Conservation (phyloP, 1,140 invertebrate species). For the Papilio dardanus region DNA sequence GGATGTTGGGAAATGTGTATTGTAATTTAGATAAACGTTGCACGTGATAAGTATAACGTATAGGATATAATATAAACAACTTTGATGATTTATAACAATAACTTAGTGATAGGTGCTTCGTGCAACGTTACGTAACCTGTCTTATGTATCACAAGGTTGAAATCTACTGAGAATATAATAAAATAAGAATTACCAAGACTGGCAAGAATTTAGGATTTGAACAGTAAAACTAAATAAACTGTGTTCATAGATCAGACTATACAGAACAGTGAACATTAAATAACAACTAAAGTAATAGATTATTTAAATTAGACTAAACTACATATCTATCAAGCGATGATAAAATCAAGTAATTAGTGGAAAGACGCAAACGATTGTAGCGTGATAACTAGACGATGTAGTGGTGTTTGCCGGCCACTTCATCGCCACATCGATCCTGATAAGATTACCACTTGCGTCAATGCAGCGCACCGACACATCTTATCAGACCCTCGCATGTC, state of each 20-base stretch:
- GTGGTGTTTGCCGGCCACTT: constrained; percentile 46
- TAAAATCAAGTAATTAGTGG: constrained; percentile 7
- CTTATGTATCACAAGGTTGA: too few species aligned
- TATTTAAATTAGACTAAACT: background rate
- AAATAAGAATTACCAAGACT: too few species aligned
- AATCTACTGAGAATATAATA: too few species aligned
- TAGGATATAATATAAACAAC: background rate
- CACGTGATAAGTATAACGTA: background rate
- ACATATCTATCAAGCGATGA: background rate
- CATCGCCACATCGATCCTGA: constrained; percentile 50
- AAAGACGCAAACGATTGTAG: constrained; percentile 23
- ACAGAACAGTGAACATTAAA: too few species aligned
- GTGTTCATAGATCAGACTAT: too few species aligned
- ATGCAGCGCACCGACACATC: constrained; percentile 39
- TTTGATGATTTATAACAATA: background rate
- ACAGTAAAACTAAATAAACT: too few species aligned
- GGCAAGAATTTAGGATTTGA: too few species aligned
- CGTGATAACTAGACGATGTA: constrained; percentile 2
- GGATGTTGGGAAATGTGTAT: background rate
- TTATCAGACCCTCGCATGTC: constrained; percentile 53
- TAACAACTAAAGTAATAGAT: background rate
- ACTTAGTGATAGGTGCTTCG: too few species aligned
- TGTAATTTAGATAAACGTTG: background rate
- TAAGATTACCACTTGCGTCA: constrained; percentile 60
- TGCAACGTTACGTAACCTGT: background rate